Percentiles rank a stretch among this genome's conserved stretches.
These are phyloP conservation scores for Thomomys bottae DNA, from an alignment of 2,113 vertebrate genomes.

Conservation along the genomic window DNA sequence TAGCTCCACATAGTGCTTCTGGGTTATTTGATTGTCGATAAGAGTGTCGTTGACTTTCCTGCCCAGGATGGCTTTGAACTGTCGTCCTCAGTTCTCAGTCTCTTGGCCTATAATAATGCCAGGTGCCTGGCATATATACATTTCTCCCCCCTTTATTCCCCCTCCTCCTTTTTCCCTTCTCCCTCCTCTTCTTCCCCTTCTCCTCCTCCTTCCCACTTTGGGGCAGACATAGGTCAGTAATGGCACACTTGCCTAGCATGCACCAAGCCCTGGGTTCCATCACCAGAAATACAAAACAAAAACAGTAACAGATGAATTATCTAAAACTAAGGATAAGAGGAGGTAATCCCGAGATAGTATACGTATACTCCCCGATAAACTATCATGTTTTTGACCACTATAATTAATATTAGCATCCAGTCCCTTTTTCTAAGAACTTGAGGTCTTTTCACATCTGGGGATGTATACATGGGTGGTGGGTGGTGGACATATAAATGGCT, in stretches of 20 bases:
- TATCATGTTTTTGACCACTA: not conserved
- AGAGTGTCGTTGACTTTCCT: too few species aligned
- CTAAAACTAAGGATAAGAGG: not conserved
- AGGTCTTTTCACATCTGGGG: not conserved
- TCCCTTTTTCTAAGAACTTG: conserved; percentile 11
- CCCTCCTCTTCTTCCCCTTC: too few species aligned
- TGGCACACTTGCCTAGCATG: not conserved
- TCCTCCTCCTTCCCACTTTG: not conserved
- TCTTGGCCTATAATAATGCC: too few species aligned
- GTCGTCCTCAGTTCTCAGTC: too few species aligned
- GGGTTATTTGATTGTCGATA: too few species aligned
- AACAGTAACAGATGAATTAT: not conserved
- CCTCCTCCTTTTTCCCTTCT: too few species aligned
- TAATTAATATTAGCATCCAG: not conserved
- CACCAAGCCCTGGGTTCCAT: not conserved
- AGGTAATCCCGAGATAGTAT: not conserved
- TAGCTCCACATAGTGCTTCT: too few species aligned
- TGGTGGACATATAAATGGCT: not conserved
- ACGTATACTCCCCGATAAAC: not conserved
- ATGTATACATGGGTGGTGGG: not conserved
- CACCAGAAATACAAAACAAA: not conserved
- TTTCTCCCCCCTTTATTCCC: too few species aligned
- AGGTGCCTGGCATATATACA: too few species aligned
- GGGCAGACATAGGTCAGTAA: not conserved
- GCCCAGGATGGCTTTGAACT: too few species aligned